A percentile compares a stretch with the other conserved stretches of the same genome.
These are phyloP conservation scores for Hydrochoerus hydrochaeris DNA, from an alignment of 2,113 vertebrate genomes.

Conservation along the genomic window DNA sequence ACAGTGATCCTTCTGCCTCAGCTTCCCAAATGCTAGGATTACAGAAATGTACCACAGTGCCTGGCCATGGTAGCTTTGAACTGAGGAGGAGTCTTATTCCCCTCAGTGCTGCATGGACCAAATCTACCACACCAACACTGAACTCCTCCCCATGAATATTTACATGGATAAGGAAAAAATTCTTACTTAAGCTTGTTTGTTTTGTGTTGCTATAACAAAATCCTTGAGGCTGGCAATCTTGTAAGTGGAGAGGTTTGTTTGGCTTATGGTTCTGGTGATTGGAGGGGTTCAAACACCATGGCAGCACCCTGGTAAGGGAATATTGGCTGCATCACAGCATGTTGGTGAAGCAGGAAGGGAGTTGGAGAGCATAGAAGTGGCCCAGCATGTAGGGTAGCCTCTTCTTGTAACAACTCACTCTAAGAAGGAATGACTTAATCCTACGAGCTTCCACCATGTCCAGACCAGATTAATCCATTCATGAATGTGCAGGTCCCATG, in stretches of 20 bases:
- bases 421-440: not conserved
- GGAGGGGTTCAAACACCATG: not conserved
- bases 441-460: not conserved
- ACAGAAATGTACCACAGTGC: not conserved
- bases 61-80: not conserved
- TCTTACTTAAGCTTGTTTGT: not conserved
- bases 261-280: not conserved
- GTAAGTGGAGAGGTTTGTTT: not conserved
- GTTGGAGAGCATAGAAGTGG: not conserved
- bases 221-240: not conserved
- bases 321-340: not conserved
- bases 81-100: not conserved
- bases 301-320: not conserved
- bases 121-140: not conserved
- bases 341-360: not conserved
- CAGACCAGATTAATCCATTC: not conserved
- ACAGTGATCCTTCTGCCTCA: not conserved
- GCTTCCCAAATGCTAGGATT: not conserved
- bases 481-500: not conserved
- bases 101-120: not conserved
- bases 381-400: not conserved
- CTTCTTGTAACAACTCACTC: not conserved
- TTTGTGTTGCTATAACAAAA: not conserved
- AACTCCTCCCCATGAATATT: not conserved
- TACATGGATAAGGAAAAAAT: not conserved